Evolutionary conservation across 2,113 vertebrate species (phyloP), one percentile per base, ranked within the genome.

Genomic region (Typhlomys cinereus): DNA sequence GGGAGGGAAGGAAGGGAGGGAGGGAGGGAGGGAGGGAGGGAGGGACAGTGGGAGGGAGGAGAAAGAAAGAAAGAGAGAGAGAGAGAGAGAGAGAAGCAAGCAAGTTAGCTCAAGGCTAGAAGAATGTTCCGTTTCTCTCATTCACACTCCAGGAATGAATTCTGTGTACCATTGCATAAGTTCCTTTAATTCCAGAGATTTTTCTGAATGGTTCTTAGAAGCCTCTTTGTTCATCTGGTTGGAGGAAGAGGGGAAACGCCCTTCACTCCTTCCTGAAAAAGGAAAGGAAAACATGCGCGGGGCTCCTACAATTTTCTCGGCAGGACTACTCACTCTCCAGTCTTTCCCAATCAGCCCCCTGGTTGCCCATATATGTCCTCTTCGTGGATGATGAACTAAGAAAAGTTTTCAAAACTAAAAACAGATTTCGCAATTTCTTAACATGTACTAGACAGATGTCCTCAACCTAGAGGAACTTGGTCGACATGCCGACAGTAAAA

Each of bases 401-500:
- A 80, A 48, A n/a, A n/a, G n/a, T n/a, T 52, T 62, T 86, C 90
- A 44, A 1, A 25, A 92, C 85, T 57, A 94, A 88, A 73, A 81
- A n/a, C 5, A 39, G 31, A 94, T 91, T 95, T 91, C 71, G 89
- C 52, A 94, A 67, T 92, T 48, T 80, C 79, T 71, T 54, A 86
- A 29, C 57, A 80, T 46, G 41, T 54, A 74, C 75, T 61, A 4
- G 41, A 89, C 84, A 91, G 89, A 92, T 85, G 79, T 81, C 66
- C 52, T 91, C 91, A 88, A 67, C 67, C 31, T 36, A 91, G 61
- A 81, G 46, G 70, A 91, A 50, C 57, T 91, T 86, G 88, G 84
- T 80, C 79, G 92, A 86, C 92, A 76, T 78, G 80, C 80, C 66
- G 90, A 36, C 94, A 89, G 59, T 93, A 79, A 70, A 85, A 84